A percentile compares a stretch with the other conserved stretches of the same genome.
These are phyloP conservation scores for Salvelinus namaycush DNA, from an alignment of 2,113 vertebrate genomes.

Conservation along the genomic window DNA sequence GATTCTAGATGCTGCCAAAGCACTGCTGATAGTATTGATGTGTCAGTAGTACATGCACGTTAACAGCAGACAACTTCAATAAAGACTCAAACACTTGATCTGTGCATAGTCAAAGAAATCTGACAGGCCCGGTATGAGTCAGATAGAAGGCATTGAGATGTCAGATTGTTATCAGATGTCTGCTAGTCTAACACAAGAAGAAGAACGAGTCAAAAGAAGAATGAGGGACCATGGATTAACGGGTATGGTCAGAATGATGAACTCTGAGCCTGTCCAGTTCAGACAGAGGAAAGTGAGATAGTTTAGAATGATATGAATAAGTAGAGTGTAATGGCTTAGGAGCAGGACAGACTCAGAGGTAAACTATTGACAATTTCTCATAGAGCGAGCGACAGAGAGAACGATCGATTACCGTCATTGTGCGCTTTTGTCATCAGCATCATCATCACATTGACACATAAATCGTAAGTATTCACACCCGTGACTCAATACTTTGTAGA, in stretches of 20 bases:
- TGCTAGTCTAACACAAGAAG: too few relatives aligned
- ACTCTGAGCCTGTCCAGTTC: constrained; percentile 54
- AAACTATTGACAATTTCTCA: constrained; percentile 33
- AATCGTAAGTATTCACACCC: not conserved
- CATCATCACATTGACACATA: not conserved
- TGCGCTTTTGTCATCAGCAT: too few relatives aligned
- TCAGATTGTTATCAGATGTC: too few relatives aligned
- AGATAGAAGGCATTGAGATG: not conserved
- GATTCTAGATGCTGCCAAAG: not conserved
- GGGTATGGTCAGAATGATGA: not conserved
- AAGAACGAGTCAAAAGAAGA: not conserved
- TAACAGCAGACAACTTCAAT: constrained; percentile 42
- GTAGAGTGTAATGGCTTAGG: constrained; percentile 35
- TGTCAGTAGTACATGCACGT: not conserved
- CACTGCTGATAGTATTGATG: constrained; percentile 18
- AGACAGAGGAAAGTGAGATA: constrained; percentile 59
- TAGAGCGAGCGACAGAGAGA: constrained; percentile 42
- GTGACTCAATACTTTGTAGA: too few relatives aligned
- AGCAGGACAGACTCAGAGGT: constrained; percentile 41
- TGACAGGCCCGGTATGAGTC: not conserved
- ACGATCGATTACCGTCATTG: constrained; percentile 19
- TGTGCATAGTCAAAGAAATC: constrained; percentile 37
- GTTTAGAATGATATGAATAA: constrained; percentile 57
- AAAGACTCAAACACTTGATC: constrained; percentile 39
- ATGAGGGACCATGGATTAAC: not conserved